Evolutionary conservation across 2,888 invertebrate genomes (phyloP).

Genomic region (Drosophila crucigera): DNA sequence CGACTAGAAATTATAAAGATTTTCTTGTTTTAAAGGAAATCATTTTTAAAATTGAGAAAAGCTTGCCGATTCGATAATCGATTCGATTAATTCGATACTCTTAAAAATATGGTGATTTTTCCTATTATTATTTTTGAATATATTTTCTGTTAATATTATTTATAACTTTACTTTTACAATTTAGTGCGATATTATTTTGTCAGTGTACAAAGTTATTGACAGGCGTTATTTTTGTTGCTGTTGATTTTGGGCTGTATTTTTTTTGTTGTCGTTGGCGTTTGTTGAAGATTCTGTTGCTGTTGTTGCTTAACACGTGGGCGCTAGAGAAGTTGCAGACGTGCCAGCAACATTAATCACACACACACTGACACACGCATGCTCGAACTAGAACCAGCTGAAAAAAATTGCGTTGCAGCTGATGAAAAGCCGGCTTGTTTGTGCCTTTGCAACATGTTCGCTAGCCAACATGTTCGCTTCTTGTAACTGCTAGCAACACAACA

Average conservation of each 20-base stretch:
- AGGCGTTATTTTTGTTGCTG: conserved; percentile 29
- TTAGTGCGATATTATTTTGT: not conserved
- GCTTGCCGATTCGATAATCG: no score
- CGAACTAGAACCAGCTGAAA: conserved; percentile 35
- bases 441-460: conserved; percentile 23
- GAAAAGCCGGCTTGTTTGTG: conserved; percentile 43
- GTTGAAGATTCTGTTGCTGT: conserved; percentile 30
- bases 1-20: not conserved
- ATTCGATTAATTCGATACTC: no score
- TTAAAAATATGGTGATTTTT: no score
- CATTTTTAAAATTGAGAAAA: no score
- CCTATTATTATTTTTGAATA: no score
- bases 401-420: conserved; percentile 12
- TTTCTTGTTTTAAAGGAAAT: not conserved
- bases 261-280: conserved; percentile 30
- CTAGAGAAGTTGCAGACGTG: conserved; percentile 33
- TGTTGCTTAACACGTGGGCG: conserved; percentile 39
- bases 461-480: conserved; percentile 26
- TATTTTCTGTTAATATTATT: no score
- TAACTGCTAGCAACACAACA: conserved; percentile 15
- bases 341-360: conserved; percentile 44
- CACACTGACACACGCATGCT: conserved; percentile 5
- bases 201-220: conserved; percentile 28
- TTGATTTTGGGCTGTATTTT: not conserved
- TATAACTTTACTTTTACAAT: not conserved